Percentiles rank a stretch among this genome's conserved stretches.
Evolutionary conservation across 1,140 invertebrate species (phyloP).

Genomic region (Drosophila prosaltans): DNA sequence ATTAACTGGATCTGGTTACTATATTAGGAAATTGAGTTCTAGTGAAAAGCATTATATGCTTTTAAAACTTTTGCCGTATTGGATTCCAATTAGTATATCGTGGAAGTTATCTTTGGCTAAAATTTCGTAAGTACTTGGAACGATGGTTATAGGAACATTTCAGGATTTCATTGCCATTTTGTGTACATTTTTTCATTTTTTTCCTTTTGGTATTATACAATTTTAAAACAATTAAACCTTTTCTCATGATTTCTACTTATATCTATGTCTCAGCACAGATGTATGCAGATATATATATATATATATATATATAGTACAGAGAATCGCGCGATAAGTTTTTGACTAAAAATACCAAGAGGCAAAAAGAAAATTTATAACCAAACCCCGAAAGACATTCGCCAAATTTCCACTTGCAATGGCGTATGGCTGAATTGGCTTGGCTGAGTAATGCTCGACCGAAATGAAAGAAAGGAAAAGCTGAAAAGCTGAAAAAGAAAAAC

Average conservation of each 20-base stretch:
- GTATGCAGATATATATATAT: background rate
- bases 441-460: slow-evolving; percentile 65
- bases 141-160: too few species aligned
- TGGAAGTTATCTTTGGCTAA: too few species aligned
- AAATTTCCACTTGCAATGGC: slow-evolving; percentile 48
- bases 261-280: background rate
- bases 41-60: too few species aligned
- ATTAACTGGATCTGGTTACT: too few species aligned
- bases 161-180: too few species aligned
- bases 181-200: too few species aligned
- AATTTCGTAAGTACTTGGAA: too few species aligned
- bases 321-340: slow-evolving; percentile 47
- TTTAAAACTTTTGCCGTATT: too few species aligned
- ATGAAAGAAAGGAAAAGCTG: slow-evolving; percentile 52
- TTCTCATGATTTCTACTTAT: background rate
- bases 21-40: too few species aligned
- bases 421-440: slow-evolving; percentile 32
- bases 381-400: slow-evolving; percentile 41
- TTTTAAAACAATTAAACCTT: background rate
- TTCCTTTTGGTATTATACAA: too few species aligned
- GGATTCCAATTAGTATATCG: too few species aligned
- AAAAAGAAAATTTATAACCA: slow-evolving; percentile 2
- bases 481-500: slow-evolving; percentile 31
- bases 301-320: slow-evolving; percentile 53
- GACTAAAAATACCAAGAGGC: slow-evolving; percentile 43